A percentile compares a stretch with the other conserved stretches of the same genome.
These are phyloP conservation scores for Drosophila arawakana DNA, from an alignment of 1,140 invertebrate genomes.

Conservation along the genomic window DNA sequence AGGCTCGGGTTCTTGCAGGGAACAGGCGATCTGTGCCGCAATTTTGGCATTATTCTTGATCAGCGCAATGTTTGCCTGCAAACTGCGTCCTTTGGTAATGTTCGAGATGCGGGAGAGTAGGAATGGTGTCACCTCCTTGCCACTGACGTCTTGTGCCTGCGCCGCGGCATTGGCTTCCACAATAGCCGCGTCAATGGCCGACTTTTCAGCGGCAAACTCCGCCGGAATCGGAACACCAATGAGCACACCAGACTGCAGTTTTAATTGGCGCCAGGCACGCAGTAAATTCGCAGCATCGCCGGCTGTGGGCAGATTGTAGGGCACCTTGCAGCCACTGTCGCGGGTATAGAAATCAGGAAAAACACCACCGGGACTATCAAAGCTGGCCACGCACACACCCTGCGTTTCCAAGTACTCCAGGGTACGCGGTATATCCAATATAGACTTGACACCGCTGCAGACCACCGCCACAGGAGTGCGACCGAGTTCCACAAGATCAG, in stretches of 20 bases:
- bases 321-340: conserved; percentile 89
- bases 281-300: conserved; percentile 91
- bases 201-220: conserved; percentile 85
- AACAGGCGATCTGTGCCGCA: conserved; percentile 91
- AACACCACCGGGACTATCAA: conserved; percentile 82
- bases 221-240: conserved; percentile 96
- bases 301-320: conserved; percentile 87
- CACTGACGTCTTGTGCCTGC: conserved; percentile 87
- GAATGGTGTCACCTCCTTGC: conserved; percentile 97
- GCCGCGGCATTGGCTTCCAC: conserved; percentile 89
- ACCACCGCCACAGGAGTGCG: conserved; percentile 94
- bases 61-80: conserved; percentile 94
- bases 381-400: conserved; percentile 95
- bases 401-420: conserved; percentile 98
- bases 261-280: conserved; percentile 86
- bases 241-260: conserved; percentile 92
- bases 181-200: conserved; percentile 89
- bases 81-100: conserved; percentile 92
- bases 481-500: conserved; percentile 96
- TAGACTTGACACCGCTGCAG: conserved; percentile 98
- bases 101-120: conserved; percentile 91
- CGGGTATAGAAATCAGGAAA: conserved; percentile 97
- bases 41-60: conserved; percentile 96
- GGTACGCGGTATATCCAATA: conserved; percentile 97
- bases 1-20: conserved; percentile 24